Evolutionary conservation across 30 jellyfish, hydroid and myxozoan genomes (phyloP).

Genomic region (Phacellophora camtschatica): DNA sequence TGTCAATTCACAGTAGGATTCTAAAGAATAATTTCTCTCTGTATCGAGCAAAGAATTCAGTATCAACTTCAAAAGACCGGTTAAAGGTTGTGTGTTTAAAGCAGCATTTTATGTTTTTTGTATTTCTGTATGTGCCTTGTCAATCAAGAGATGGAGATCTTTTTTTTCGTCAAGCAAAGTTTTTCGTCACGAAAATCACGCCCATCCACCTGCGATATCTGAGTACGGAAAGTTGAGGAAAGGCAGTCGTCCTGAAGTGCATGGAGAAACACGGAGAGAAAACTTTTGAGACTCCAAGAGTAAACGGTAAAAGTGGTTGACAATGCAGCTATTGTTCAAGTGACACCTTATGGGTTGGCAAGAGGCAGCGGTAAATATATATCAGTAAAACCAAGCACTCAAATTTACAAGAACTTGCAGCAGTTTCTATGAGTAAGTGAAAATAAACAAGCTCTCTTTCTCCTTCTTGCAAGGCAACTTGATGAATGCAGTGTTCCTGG

Average conservation of each 20-base stretch:
- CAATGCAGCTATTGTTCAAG: too few species aligned
- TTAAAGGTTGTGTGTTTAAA: constrained; percentile 6
- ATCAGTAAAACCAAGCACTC: constrained; percentile 4
- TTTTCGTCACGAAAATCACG: constrained; percentile 27
- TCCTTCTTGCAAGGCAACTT: constrained; percentile 8
- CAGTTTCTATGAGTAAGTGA: background rate
- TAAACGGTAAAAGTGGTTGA: too few species aligned
- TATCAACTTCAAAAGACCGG: background rate
- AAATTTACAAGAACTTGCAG: constrained; percentile 5
- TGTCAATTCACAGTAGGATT: background rate
- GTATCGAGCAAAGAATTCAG: background rate
- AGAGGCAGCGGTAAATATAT: constrained; percentile 29
- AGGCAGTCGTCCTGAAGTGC: constrained; percentile 19
- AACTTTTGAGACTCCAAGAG: too few species aligned
- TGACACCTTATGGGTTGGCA: background rate
- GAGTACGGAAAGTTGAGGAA: constrained; percentile 27
- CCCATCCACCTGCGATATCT: constrained; percentile 13
- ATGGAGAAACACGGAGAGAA: background rate
- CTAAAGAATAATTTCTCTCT: background rate
- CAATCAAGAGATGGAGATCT: constrained; percentile 35
- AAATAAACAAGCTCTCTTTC: constrained; percentile 30
- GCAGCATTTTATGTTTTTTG: background rate
- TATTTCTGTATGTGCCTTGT: constrained; percentile 42
- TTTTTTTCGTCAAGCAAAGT: too few species aligned
- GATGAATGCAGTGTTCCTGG: background rate